Conservation (phyloP, 1,140 invertebrate genomes). For the Eupristina koningsbergeri region DNA sequence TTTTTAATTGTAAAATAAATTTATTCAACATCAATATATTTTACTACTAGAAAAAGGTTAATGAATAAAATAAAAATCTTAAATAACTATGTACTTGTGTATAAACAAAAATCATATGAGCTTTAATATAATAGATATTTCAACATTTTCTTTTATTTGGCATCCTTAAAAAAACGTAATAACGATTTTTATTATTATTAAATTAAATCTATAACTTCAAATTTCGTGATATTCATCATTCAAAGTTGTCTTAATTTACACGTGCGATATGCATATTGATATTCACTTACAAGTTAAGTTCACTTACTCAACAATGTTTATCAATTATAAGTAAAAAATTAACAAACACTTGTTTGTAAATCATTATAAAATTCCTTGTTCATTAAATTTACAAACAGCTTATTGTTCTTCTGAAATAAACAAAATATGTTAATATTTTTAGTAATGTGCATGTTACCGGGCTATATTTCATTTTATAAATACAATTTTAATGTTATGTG, state of each 20-base stretch:
- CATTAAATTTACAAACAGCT: slow-evolving; percentile 18
- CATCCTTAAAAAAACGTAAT: too few species aligned
- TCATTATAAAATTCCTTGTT: background rate
- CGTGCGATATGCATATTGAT: background rate
- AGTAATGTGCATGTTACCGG: background rate
- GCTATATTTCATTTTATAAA: slow-evolving; percentile 7
- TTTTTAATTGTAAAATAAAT: too few species aligned
- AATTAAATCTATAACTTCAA: too few species aligned
- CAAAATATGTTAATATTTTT: slow-evolving; percentile 10
- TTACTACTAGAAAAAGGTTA: too few species aligned
- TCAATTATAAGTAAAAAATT: background rate
- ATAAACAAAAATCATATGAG: too few species aligned
- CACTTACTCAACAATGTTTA: slow-evolving; percentile 9
- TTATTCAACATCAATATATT: too few species aligned
- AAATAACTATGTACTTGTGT: too few species aligned
- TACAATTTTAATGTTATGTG: background rate
- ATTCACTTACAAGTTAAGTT: background rate
- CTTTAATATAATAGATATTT: too few species aligned
- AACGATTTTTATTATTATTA: too few species aligned
- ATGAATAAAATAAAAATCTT: too few species aligned
- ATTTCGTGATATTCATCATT: background rate
- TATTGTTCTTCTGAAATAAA: background rate
- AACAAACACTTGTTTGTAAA: slow-evolving; percentile 19
- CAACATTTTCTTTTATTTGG: too few species aligned
- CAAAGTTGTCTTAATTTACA: background rate